These are phyloP conservation scores for Clostera curtula DNA, from an alignment of 2,888 invertebrate species.

Conservation along the genomic window DNA sequence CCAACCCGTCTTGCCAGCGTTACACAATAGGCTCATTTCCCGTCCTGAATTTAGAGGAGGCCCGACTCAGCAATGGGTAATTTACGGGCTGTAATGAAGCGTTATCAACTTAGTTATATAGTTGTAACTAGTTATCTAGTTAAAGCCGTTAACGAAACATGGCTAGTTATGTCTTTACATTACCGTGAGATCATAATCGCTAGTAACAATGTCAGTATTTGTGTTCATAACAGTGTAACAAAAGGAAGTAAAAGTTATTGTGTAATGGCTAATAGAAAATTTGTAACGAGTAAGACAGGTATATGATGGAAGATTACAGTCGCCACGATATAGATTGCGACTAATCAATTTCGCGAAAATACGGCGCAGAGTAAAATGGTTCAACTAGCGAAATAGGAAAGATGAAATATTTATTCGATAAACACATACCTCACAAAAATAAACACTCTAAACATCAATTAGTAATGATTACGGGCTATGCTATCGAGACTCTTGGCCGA, in stretches of 20 bases:
- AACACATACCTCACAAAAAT: no score
- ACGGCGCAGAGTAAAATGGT: slow-evolving; percentile 7
- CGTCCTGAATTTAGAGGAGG: no score
- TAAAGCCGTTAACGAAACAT: no score
- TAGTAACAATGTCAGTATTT: slow-evolving; percentile 31
- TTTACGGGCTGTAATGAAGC: no score
- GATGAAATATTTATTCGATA: neutral
- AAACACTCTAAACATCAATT: no score
- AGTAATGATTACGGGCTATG: no score
- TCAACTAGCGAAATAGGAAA: neutral
- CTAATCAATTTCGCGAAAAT: slow-evolving; percentile 16
- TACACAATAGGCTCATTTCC: no score
- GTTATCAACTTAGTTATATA: no score
- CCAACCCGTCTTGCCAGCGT: no score
- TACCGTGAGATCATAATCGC: slow-evolving; percentile 34
- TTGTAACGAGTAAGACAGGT: slow-evolving; percentile 17
- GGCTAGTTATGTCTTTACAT: slow-evolving; percentile 17
- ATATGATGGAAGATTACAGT: slow-evolving; percentile 15
- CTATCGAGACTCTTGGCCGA: no score
- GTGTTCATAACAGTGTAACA: slow-evolving; percentile 29
- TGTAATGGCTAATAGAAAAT: slow-evolving; percentile 23
- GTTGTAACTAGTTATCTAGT: no score
- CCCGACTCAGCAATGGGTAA: no score
- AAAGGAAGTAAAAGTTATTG: slow-evolving; percentile 33
- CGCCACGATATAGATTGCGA: slow-evolving; percentile 11